Evolutionary conservation across 2,888 invertebrate genomes (phyloP).

Genomic region (Cyclophora punctaria): DNA sequence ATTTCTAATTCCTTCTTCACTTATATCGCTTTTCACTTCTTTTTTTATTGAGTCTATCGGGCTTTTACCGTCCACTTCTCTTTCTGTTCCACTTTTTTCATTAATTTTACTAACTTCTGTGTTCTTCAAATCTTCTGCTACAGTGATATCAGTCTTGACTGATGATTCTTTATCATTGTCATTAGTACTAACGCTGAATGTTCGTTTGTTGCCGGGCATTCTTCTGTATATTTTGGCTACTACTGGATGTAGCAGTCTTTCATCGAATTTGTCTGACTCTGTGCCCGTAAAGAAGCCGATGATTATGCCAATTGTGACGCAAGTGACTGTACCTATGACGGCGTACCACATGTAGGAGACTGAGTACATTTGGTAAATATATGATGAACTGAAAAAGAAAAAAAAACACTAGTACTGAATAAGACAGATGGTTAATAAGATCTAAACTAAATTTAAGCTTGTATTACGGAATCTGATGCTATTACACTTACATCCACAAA

Average conservation of each 20-base stretch:
- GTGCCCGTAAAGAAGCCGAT: conserved; percentile 70
- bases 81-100: too few relatives aligned
- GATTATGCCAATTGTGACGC: conserved; percentile 80
- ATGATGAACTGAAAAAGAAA: conserved; percentile 32
- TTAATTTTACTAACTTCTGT: conserved; percentile 9
- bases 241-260: conserved; percentile 50
- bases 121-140: conserved; percentile 28
- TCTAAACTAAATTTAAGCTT: too few relatives aligned
- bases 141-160: conserved; percentile 48
- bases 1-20: conserved; percentile 22
- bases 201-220: conserved; percentile 45
- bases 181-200: conserved; percentile 28
- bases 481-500: too few relatives aligned
- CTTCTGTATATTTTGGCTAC: conserved; percentile 44
- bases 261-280: conserved; percentile 50
- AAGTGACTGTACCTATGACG: conserved; percentile 84
- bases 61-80: too few relatives aligned
- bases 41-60: neutral
- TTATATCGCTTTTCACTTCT: conserved; percentile 2
- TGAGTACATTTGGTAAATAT: conserved; percentile 74
- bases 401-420: too few relatives aligned
- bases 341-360: conserved; percentile 93
- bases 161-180: conserved; percentile 42
- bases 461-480: too few relatives aligned
- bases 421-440: too few relatives aligned